phyloP scores from a whole-genome alignment of 2,888 invertebrate species.

The Eurytoma adleriae region DNA sequence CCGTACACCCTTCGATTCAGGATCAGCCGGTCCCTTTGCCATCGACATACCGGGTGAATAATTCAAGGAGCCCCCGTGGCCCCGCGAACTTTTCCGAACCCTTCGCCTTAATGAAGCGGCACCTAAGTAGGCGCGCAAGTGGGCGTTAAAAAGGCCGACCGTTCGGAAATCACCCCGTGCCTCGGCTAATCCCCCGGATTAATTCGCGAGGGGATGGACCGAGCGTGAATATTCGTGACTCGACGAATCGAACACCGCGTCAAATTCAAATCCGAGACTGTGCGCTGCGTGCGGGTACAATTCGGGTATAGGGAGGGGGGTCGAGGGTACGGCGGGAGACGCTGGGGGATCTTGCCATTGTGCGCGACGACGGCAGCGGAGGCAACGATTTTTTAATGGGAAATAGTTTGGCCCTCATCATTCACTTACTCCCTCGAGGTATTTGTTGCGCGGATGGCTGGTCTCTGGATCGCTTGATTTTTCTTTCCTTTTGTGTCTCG shows the following conservation, averaged over 20 bases:
- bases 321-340: not conserved
- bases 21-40: too few species aligned
- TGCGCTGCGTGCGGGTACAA: not conserved
- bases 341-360: not conserved
- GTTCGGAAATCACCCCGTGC: slow-evolving; percentile 4
- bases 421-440: not conserved
- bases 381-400: slow-evolving; percentile 2
- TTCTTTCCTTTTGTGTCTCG: not conserved
- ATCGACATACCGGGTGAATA: too few species aligned
- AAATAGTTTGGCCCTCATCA: slow-evolving; percentile 13
- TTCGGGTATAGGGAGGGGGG: not conserved
- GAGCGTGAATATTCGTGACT: slow-evolving; percentile 45
- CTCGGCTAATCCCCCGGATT: slow-evolving; percentile 19
- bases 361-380: not conserved
- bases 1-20: too few species aligned
- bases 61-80: too few species aligned
- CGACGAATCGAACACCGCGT: slow-evolving; percentile 43
- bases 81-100: too few species aligned
- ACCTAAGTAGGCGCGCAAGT: too few species aligned
- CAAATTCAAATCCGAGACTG: slow-evolving; percentile 9
- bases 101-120: too few species aligned
- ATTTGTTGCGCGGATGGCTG: not conserved
- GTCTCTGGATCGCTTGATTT: not conserved
- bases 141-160: not conserved
- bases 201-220: slow-evolving; percentile 2